Evolutionary conservation across 92 coral and sea anemone species (phyloP), one percentile per base, ranked within the genome.

Genomic region (Meandrina meandrites): DNA sequence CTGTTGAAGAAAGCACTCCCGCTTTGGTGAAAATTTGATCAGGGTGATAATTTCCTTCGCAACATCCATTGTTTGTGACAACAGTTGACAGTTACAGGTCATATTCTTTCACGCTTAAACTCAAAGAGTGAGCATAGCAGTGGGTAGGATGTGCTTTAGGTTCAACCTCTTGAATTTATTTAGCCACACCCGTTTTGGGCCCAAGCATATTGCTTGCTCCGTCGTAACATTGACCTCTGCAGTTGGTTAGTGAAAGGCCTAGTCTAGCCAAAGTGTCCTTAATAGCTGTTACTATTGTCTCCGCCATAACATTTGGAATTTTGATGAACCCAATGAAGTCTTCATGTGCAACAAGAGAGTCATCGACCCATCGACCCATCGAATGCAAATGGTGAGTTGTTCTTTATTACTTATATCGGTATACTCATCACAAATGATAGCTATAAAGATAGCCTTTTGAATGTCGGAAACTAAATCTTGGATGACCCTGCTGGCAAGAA

Each of bases 131-230:
- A 72, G 90, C 93, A 78, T 90, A 88, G 81, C 92, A 93, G 81
- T 90, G 93, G 42, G 89, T 93, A 83, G 93, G 50, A 83, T 88
- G 96, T 50, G 96, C 96, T 85, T 93, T 93, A 85, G 54, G 54
- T 50, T 50, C n/a, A n/a, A n/a, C n/a, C 54, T 50, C 54, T 50
- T 50, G 54, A 50, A 50, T 50, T 50, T 13, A 9, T 50, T 50
- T 50, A 50, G 91, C 90, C 54, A 87, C 93, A 8, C 95, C 90
- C 12, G 82, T 79, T 79, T 86, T 90, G 53, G 70, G 77, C 66
- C 96, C 78, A 90, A 90, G 54, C 96, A 93, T 93, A 84, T 93
- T 88, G 78, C 96, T 93, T 76, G 94, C 94, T 53, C 92, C 94
- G 75, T 88, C 96, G 67, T 86, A 91, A 76, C 93, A 90, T 82